These are phyloP conservation scores for Meteorus sp. DNA, from an alignment of 1,140 invertebrate genomes.

Conservation along the genomic window DNA sequence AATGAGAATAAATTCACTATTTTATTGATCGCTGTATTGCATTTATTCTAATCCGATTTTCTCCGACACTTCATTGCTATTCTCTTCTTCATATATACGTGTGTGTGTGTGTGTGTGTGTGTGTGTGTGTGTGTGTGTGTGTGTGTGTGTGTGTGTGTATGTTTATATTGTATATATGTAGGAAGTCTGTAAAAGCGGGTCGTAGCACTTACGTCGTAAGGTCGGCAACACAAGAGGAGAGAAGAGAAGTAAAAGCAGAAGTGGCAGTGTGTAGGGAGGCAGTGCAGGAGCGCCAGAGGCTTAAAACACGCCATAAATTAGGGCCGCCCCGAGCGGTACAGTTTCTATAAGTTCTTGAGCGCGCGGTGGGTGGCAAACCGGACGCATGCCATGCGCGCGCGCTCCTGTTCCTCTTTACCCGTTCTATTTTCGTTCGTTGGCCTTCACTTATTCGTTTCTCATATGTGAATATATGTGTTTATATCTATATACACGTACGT, in stretches of 20 bases:
- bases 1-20: too few species aligned
- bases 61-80: too few species aligned
- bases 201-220: not conserved
- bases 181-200: not conserved
- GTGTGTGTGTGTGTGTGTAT: too few species aligned
- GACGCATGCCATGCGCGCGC: constrained; percentile 16
- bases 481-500: not conserved
- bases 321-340: constrained; percentile 11
- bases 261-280: not conserved
- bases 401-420: constrained; percentile 2
- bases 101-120: too few species aligned
- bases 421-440: constrained; percentile 17
- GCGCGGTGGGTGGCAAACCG: constrained; percentile 19
- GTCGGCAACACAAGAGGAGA: not conserved
- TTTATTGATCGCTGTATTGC: too few species aligned
- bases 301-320: constrained; percentile 20
- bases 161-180: too few species aligned
- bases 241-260: not conserved
- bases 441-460: not conserved
- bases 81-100: too few species aligned
- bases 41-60: too few species aligned
- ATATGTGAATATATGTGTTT: not conserved
- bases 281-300: not conserved
- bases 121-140: too few species aligned
- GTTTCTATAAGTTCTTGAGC: constrained; percentile 18